Evolutionary conservation across 1,140 invertebrate genomes (phyloP).

Genomic region (Orchesella cincta): DNA sequence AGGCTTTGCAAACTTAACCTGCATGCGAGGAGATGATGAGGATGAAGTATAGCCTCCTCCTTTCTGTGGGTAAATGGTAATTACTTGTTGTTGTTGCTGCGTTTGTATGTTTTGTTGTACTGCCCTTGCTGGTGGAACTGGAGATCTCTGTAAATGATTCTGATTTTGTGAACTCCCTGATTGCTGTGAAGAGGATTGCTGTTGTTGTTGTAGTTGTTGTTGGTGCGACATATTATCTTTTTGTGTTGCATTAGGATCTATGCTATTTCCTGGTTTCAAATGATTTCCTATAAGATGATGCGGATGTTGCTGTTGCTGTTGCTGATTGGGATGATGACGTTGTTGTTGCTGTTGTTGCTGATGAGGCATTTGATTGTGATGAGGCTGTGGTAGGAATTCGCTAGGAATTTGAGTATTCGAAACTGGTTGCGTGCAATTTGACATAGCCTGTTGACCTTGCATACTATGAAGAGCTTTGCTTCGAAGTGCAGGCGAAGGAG

Average conservation of each 20-base stretch:
- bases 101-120: conserved; percentile 19
- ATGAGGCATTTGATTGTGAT: background rate
- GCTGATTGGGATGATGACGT: no score
- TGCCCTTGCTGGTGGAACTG: background rate
- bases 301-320: background rate
- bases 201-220: background rate
- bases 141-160: background rate
- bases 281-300: background rate
- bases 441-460: background rate
- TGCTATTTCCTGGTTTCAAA: background rate
- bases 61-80: conserved; percentile 18
- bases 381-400: conserved; percentile 25
- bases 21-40: background rate
- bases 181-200: background rate
- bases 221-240: background rate
- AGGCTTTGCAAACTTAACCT: conserved; percentile 18
- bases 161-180: background rate
- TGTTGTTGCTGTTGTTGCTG: conserved; percentile 15
- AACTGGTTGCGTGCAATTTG: background rate
- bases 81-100: conserved; percentile 16
- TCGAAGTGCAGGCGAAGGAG: conserved; percentile 22
- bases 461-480: conserved; percentile 24
- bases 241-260: background rate
- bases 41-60: conserved; percentile 14
- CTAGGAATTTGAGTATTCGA: conserved; percentile 24